Base-by-base conservation (phyloP, 2,797 vertebrate genomes). In the Vespertilio murinus region DNA sequence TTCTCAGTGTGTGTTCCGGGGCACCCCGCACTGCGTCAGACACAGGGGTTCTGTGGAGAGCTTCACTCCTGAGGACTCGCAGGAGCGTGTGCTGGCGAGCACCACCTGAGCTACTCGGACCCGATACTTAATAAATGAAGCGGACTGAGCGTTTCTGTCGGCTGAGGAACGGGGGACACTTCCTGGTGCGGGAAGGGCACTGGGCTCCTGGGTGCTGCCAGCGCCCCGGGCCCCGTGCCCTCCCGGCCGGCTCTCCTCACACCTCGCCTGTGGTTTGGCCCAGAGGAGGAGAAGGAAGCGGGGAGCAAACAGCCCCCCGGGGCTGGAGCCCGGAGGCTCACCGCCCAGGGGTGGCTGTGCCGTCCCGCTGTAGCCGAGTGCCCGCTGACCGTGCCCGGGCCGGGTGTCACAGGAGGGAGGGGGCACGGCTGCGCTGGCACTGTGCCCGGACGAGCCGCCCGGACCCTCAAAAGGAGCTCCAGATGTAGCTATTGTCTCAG, bases 341-440 rank as follows among this genome's bases (percentile, higher is more conserved):
- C 45, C 25, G 22, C 67, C 40, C 0, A 0, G 86, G 16, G 16
- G 8, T 17, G 18, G n/a, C 56, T 0, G 0, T 3, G 17, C 18
- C n/a, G n/a, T n/a, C n/a, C n/a, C n/a, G n/a, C n/a, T n/a, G n/a
- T n/a, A n/a, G n/a, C n/a, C n/a, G n/a, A n/a, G n/a, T n/a, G n/a
- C n/a, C n/a, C n/a, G n/a, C n/a, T n/a, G n/a, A n/a, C n/a, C n/a
- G n/a, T n/a, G n/a, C n/a, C n/a, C n/a, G n/a, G 64, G 9, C 30
- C 9, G 18, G 25, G 5, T 33, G 3, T 11, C n/a, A n/a, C 14
- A 23, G 45, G 28, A 79, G 12, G 65, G 49, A 25, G 23, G 12
- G 10, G 33, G 5, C 4, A 4, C 2, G 30, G 65, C 49, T 64
- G 4, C 9, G n/a, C 56, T 0, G 9, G 6, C 64, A 4, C 40